phyloP scores from a whole-genome alignment of 2,888 invertebrate species.

The Emmelina monodactyla region DNA sequence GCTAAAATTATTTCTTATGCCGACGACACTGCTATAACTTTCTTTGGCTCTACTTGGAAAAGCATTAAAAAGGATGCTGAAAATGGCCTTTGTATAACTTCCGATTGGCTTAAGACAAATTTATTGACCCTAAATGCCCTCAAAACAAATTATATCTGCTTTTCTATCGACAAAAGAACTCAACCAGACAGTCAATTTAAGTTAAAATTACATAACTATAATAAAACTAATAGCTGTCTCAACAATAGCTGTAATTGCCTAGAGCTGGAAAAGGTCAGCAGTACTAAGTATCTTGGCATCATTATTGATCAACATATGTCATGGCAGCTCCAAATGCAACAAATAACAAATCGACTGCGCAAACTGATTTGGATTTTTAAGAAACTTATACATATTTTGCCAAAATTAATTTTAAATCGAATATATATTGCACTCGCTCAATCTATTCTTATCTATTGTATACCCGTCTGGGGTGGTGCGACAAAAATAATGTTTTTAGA shows the following conservation, averaged over 20 bases:
- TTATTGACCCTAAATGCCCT: constrained; percentile 6
- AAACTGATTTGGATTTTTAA: background rate
- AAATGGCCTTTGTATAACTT: background rate
- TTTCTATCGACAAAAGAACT: background rate
- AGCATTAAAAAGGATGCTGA: background rate
- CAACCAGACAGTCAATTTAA: background rate
- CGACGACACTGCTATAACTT: constrained; percentile 10
- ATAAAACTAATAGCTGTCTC: too few species aligned
- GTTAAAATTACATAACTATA: background rate
- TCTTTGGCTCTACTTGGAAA: constrained; percentile 6
- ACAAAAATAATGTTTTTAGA: background rate
- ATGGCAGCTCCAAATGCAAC: background rate
- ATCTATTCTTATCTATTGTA: background rate
- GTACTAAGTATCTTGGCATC: constrained; percentile 4
- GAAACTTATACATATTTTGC: background rate
- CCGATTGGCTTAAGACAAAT: constrained; percentile 3
- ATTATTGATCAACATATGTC: background rate
- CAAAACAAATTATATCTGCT: constrained; percentile 9
- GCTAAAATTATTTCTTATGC: constrained; percentile 9
- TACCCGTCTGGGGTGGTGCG: background rate
- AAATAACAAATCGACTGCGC: background rate
- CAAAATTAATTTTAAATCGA: background rate
- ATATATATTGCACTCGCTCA: background rate
- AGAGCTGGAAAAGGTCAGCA: background rate
- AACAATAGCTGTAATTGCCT: background rate